Evolutionary conservation across 2,113 vertebrate species (phyloP).

Genomic region (Pandion haliaetus): DNA sequence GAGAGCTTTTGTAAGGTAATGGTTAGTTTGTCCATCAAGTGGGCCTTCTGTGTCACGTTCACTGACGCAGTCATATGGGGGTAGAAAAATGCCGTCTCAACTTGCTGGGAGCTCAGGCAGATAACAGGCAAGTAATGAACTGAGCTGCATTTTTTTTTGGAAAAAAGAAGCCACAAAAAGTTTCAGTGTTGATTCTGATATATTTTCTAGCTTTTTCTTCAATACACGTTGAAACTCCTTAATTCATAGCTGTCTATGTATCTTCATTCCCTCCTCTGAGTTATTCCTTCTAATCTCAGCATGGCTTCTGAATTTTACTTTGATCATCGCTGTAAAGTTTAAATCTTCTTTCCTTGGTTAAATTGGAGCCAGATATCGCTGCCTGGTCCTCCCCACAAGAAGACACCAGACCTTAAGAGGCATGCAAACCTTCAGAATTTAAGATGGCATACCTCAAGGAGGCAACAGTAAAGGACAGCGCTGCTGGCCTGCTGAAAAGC

Average conservation of each 20-base stretch:
- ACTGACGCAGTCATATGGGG: no score
- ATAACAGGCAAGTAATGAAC: neutral
- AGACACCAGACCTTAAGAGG: neutral
- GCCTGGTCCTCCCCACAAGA: neutral
- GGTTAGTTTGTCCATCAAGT: neutral
- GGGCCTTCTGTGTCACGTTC: neutral
- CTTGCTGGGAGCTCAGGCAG: neutral
- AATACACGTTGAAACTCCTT: neutral
- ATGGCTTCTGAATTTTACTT: slow-evolving; percentile 9
- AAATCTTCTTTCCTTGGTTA: neutral
- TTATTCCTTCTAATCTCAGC: slow-evolving; percentile 18
- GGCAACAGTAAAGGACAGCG: neutral
- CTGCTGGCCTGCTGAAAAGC: neutral
- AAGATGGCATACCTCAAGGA: neutral
- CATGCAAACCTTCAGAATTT: neutral
- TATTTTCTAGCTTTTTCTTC: neutral
- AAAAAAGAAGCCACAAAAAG: neutral
- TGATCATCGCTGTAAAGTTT: neutral
- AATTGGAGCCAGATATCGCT: neutral
- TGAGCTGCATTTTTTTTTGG: neutral
- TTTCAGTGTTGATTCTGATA: neutral
- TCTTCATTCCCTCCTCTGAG: neutral
- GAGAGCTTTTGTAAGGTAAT: neutral
- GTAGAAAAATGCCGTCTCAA: neutral
- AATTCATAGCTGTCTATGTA: neutral